A percentile compares a stretch with the other conserved stretches of the same genome.
Evolutionary conservation across 2,113 vertebrate genomes (phyloP).

Genomic region (Macaca nemestrina): DNA sequence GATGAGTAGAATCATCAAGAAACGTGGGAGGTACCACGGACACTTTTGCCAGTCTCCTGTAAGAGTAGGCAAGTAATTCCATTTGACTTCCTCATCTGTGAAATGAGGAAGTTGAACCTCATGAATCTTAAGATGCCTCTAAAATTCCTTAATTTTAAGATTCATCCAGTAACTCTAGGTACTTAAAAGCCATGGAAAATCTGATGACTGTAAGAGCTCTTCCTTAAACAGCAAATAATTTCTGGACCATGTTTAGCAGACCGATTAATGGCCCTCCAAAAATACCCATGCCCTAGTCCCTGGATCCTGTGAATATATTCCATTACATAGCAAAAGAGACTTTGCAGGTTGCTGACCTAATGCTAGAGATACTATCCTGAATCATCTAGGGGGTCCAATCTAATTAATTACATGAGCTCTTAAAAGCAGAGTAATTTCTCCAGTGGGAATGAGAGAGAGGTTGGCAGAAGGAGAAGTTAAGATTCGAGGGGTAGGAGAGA

Average conservation of each 20-base stretch:
- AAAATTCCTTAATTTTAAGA: background rate
- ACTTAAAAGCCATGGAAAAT: background rate
- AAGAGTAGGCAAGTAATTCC: background rate
- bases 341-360: too few relatives aligned
- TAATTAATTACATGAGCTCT: background rate
- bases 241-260: background rate
- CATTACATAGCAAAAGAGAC: background rate
- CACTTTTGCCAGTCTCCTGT: background rate
- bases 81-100: background rate
- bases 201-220: background rate
- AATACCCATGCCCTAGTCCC: too few relatives aligned
- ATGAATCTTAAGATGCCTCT: background rate
- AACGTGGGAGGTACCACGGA: too few relatives aligned
- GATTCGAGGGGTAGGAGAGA: background rate
- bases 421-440: background rate
- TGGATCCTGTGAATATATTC: background rate
- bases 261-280: background rate
- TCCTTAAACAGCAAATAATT: background rate
- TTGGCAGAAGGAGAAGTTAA: background rate
- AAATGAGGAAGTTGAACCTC: background rate
- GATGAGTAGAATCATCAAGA: background rate
- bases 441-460: background rate
- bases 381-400: background rate
- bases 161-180: background rate
- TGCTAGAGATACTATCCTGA: background rate